Base-by-base conservation (phyloP, 1,140 invertebrate genomes). In the Penaeus vannamei region DNA sequence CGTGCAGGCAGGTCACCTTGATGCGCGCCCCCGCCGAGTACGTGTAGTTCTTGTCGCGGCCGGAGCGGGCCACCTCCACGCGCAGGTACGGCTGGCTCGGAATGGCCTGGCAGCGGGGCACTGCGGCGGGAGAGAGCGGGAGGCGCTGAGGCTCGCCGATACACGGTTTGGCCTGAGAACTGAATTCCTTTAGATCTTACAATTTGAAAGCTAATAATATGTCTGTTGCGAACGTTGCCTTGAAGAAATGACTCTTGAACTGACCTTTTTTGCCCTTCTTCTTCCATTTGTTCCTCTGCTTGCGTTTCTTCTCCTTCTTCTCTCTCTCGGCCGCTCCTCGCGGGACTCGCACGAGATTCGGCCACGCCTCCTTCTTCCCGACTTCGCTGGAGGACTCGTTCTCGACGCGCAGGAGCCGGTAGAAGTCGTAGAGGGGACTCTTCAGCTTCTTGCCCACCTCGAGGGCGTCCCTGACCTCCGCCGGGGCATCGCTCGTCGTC, bases 1-100 rank as follows among this genome's bases (percentile, higher is more conserved):
- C 96, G 86, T 95, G 95, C 1, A 95, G 95, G 92, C 97, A 97
- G 14, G 95, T 95, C 20, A 97, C 94, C 91, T 95, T 94, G 0
- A 97, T 94, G 81, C 96, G 94, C 1, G 95, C 96, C 2, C 96
- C 96, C 22, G 93, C 92, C 29, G 92, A 92, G 91, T 92, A 92
- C 22, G 92, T 92, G 32, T 92, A 91, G 69, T 92, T 93, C 69
- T 90, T 91, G 84, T 93, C 92, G 77, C 92, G 85, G 1, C 93
- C 93, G 20, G 91, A 69, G 92, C 95, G 95, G 3, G 96, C 93
- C 69, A 96, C 94, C 91, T 96, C 95, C 20, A 95, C 94, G 91
- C 95, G 95, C 36, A 96, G 94, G 91, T 94, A 95, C 0, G 95
- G 94, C 91, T 95, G 95, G 53, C 94, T 94, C 8, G 94, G 93